Evolutionary conservation across 2,888 invertebrate species (phyloP).

Genomic region (Brenthis ino): DNA sequence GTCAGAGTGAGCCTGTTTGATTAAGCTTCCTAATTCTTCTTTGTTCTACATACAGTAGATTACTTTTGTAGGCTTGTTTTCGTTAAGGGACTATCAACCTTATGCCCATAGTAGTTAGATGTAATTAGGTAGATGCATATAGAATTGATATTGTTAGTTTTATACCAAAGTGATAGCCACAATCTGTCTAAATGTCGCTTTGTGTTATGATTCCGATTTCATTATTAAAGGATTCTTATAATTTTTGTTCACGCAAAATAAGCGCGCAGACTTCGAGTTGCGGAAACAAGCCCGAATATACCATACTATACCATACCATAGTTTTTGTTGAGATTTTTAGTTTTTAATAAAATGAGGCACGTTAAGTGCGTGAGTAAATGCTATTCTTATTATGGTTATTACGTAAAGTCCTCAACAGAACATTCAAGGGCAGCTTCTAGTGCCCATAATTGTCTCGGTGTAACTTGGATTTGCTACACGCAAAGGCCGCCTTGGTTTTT

Average conservation of each 20-base stretch:
- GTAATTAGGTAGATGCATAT: neutral
- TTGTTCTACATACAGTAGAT: constrained; percentile 17
- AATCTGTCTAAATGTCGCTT: constrained; percentile 34
- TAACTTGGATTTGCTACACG: constrained; percentile 44
- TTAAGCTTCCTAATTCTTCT: constrained; percentile 31
- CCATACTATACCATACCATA: too few species aligned
- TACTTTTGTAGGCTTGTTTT: constrained; percentile 2
- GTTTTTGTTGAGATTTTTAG: neutral
- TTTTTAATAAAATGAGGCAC: neutral
- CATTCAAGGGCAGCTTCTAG: constrained; percentile 34
- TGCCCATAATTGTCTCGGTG: constrained; percentile 34
- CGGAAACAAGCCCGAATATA: too few species aligned
- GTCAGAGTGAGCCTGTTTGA: constrained; percentile 28
- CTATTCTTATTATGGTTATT: constrained; percentile 36
- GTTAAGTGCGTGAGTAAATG: constrained; percentile 23
- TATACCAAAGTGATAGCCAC: constrained; percentile 28
- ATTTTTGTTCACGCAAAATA: too few species aligned
- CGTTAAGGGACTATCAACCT: constrained; percentile 11
- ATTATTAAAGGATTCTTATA: too few species aligned
- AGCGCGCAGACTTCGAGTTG: too few species aligned
- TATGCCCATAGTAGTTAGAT: constrained; percentile 15
- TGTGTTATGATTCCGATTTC: constrained; percentile 10
- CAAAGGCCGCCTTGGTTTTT: constrained; percentile 24
- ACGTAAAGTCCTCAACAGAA: constrained; percentile 30
- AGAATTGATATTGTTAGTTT: neutral